These are phyloP conservation scores for Pseudomyrmex gracilis DNA, from an alignment of 1,140 invertebrate genomes.

Conservation along the genomic window DNA sequence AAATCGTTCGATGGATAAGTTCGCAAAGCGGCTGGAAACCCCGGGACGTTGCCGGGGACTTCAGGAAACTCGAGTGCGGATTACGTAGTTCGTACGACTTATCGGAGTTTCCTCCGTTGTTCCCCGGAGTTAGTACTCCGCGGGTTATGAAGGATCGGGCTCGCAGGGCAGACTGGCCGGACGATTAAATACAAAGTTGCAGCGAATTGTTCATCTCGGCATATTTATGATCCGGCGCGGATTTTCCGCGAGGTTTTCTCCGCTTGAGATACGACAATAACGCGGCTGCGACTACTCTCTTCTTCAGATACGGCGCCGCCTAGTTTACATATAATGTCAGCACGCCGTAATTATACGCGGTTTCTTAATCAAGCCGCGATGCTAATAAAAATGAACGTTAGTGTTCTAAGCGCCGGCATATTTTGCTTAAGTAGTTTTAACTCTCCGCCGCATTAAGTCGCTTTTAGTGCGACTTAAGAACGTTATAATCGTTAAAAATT, in stretches of 20 bases:
- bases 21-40: conserved; percentile 42
- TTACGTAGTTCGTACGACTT: conserved; percentile 74
- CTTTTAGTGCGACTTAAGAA: neutral
- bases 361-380: conserved; percentile 47
- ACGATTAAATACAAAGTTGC: conserved; percentile 72
- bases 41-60: conserved; percentile 36
- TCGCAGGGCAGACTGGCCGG: conserved; percentile 14
- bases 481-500: neutral
- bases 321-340: conserved; percentile 59
- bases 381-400: conserved; percentile 27
- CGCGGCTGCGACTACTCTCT: conserved; percentile 33
- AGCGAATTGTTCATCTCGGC: conserved; percentile 52
- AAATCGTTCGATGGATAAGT: conserved; percentile 71
- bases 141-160: conserved; percentile 61
- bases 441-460: neutral
- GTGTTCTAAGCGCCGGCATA: neutral
- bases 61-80: conserved; percentile 65
- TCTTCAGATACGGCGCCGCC: conserved; percentile 40
- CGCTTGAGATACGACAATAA: conserved; percentile 27
- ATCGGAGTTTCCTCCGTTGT: conserved; percentile 68
- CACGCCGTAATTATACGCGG: conserved; percentile 34
- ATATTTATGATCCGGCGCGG: conserved; percentile 31
- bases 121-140: conserved; percentile 46
- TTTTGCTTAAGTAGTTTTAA: neutral
- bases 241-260: conserved; percentile 53